Evolutionary conservation across 2,888 invertebrate species (phyloP), one percentile per base, ranked within the genome.

Genomic region (Orchestes rusci): DNA sequence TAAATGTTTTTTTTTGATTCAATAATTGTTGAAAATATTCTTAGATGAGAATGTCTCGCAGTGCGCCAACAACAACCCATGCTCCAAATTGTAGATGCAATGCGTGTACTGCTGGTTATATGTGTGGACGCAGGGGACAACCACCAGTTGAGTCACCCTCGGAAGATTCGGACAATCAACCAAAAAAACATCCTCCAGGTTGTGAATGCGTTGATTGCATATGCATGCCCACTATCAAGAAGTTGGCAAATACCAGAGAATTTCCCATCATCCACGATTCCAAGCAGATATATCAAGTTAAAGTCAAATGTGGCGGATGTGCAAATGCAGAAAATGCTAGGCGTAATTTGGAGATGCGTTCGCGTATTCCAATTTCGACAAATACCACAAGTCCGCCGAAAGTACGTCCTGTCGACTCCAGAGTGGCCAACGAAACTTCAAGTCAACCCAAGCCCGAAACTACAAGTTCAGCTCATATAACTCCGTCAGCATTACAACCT

Each of bases 161-260:
- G 12, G 38, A 30, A 15, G 3, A 23, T 16, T 10, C 15, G 8
- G 17, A 10, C 8, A 34, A 17, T 10, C 7, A 34, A 34, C 19
- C 31, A 7, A 34, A 4, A 19, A 46, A 30, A 2, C 55, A 56
- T 27, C 43, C 53, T 2, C 32, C 44, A 2, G 43, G 51, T 19
- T 59, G 58, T 23, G 57, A 59, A 36, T 59, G 59, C 38, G 49
- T 57, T 13, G 56, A 57, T 28, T 59, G 58, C 30, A 32, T 55
- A 3, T 54, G 54, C 27, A 27, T 58, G 31, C 58, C 57, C 2
- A 49, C 46, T 35, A 50, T 59, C 3, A 51, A 48, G 29, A 41
- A 54, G 38, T 36, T 59, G 4, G 54, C 56, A 8, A 34, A 48
- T 17, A 56, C 53, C 8, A 51, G 41, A 27, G 56, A 57, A 30